These are phyloP conservation scores for Allolobophora icterica DNA, from an alignment of 2,888 invertebrate species.

Conservation along the genomic window DNA sequence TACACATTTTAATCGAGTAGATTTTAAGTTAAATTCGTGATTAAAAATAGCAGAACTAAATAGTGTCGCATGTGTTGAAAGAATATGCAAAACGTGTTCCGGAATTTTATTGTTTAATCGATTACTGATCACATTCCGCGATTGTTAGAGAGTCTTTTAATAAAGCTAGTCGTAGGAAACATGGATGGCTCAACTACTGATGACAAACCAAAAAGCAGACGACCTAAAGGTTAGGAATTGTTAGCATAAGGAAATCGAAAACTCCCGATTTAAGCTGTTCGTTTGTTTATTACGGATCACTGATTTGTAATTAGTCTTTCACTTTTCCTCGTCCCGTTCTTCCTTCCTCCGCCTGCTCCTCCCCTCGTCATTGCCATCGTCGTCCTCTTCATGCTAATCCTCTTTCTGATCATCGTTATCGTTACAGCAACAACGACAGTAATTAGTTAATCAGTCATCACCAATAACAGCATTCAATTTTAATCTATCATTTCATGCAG, in stretches of 20 bases:
- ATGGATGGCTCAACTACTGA: conserved; percentile 27
- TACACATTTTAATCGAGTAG: not conserved
- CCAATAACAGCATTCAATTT: not conserved
- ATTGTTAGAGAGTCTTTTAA: not conserved
- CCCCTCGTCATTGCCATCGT: not conserved
- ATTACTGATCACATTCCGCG: not conserved
- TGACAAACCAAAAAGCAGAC: conserved; percentile 31
- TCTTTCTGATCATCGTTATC: not conserved
- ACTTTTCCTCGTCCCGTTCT: not conserved
- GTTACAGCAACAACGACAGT: not conserved
- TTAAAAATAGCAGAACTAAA: not conserved
- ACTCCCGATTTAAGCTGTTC: not conserved
- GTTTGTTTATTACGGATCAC: not conserved
- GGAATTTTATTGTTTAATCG: not conserved
- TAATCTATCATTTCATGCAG: not conserved
- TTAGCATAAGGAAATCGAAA: not conserved
- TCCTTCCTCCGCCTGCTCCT: not conserved
- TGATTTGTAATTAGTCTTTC: not conserved
- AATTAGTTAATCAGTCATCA: not conserved
- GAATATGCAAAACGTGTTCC: not conserved
- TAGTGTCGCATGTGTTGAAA: not conserved
- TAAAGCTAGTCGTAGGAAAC: not conserved
- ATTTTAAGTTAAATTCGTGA: not conserved
- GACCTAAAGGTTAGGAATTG: conserved; percentile 33
- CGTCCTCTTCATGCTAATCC: not conserved